Evolutionary conservation across 2,113 vertebrate species (phyloP).

Genomic region (Fregata magnificens): DNA sequence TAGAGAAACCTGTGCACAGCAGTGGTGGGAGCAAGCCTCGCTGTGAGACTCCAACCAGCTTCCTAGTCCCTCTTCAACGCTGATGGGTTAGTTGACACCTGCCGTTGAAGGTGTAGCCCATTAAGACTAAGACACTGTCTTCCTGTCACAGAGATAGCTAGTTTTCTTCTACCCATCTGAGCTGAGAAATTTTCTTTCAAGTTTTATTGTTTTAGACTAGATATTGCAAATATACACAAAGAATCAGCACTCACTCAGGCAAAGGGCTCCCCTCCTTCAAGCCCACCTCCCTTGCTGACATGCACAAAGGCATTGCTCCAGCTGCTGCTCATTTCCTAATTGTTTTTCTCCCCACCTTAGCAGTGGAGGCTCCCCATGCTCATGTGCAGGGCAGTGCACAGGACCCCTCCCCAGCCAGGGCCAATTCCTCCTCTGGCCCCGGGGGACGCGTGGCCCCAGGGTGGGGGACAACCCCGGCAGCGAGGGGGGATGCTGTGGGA

Average conservation of each 20-base stretch:
- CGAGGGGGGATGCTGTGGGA: rapidly evolving
- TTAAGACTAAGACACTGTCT: rapidly evolving
- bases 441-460: rapidly evolving
- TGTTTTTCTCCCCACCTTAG: rapidly evolving
- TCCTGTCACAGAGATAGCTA: rapidly evolving
- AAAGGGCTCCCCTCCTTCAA: background rate
- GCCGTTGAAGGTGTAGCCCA: background rate
- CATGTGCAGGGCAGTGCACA: background rate
- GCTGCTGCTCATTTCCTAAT: rapidly evolving
- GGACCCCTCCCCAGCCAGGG: background rate
- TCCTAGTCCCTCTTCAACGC: background rate
- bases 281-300: background rate
- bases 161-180: background rate
- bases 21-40: background rate
- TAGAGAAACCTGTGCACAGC: background rate
- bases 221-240: rapidly evolving
- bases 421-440: background rate
- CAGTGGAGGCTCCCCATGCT: background rate
- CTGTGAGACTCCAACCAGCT: rapidly evolving
- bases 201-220: background rate
- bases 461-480: rapidly evolving
- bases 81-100: background rate
- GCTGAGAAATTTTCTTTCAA: background rate
- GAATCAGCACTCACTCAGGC: background rate
- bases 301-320: rapidly evolving